Evolutionary conservation across 1,140 invertebrate species (phyloP), one percentile per base, ranked within the genome.

Genomic region (Sitophilus oryzae): DNA sequence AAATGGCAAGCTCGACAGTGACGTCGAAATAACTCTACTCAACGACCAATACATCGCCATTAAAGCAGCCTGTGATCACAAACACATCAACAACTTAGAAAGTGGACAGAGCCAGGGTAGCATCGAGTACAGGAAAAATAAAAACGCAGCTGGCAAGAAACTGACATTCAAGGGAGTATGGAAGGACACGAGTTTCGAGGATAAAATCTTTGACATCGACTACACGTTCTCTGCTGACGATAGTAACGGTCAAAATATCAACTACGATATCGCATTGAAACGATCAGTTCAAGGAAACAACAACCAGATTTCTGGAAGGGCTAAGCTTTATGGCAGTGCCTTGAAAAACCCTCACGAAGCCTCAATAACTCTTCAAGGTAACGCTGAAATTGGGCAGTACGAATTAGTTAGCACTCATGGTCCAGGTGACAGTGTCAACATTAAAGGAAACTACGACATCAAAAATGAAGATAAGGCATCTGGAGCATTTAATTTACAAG

Each of bases 11-110:
- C 56, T 73, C 1, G 65, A 70, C 16, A 63, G 68, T 1, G 68
- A 77, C n/a, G 36, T 73, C 0, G 80, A 82, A 36, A 6, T 83
- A 0, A 78, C 77, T 14, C 62, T 83, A 8, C 82, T 82, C 0
- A 77, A 75, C 77, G 76, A 78, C 8, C 71, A 77, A n/a, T 76
- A 76, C 20, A 46, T 83, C 0, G 69, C 68, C 15, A 62, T 72
- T 0, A 80, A 81, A 47, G 14, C 64, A 0, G 73, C 79, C 42
- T 71, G 76, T 6, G 73, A 73, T 0, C 15, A 46, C 6, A 60
- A 53, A 8, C 40, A 21, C 1, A 72, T 62, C 2, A 72, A 76
- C 9, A 74, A 75, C 5, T 65, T 80, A 6, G 51, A 67, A 11
- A 62, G 73, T 20, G 72, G 75, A 0, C 66, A 77, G 9, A 65